Percentiles rank a stretch among this genome's conserved stretches.
Conservation (phyloP, 2,113 vertebrate genomes). For the Bostrychus sinensis region DNA sequence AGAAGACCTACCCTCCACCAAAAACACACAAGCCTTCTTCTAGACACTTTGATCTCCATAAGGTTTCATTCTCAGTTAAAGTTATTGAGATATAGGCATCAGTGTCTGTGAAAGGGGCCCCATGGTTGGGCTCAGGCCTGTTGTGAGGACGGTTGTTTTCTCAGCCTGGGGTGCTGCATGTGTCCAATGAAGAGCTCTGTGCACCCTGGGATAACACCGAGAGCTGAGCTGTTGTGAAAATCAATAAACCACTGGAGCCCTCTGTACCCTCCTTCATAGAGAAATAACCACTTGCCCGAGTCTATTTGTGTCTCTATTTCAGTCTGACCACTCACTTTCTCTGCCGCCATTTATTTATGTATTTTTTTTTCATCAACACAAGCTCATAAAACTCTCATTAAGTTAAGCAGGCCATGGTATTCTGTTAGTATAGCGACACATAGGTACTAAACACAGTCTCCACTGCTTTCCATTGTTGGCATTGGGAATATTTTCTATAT, state of each 20-base stretch:
- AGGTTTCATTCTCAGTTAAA: slow-evolving; percentile 35
- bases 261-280: slow-evolving; percentile 56
- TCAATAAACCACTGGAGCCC: slow-evolving; percentile 74
- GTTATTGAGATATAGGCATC: slow-evolving; percentile 45
- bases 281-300: slow-evolving; percentile 62
- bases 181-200: slow-evolving; percentile 66
- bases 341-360: no score
- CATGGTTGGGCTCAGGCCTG: slow-evolving; percentile 47
- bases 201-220: slow-evolving; percentile 67
- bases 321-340: slow-evolving; percentile 18
- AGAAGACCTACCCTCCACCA: no score
- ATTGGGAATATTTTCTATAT: slow-evolving; percentile 33
- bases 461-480: slow-evolving; percentile 23
- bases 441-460: slow-evolving; percentile 43
- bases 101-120: slow-evolving; percentile 48
- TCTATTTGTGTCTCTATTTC: slow-evolving; percentile 48
- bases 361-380: slow-evolving; percentile 25
- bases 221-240: slow-evolving; percentile 67
- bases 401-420: slow-evolving; percentile 12
- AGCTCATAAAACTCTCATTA: background rate
- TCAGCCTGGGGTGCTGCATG: slow-evolving; percentile 62
- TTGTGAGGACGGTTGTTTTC: slow-evolving; percentile 54
- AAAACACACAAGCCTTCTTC: no score
- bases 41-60: no score
- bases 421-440: background rate